Evolutionary conservation across 2,888 invertebrate genomes (phyloP), one percentile per base, ranked within the genome.

Genomic region (Torymus aiolomorphi): DNA sequence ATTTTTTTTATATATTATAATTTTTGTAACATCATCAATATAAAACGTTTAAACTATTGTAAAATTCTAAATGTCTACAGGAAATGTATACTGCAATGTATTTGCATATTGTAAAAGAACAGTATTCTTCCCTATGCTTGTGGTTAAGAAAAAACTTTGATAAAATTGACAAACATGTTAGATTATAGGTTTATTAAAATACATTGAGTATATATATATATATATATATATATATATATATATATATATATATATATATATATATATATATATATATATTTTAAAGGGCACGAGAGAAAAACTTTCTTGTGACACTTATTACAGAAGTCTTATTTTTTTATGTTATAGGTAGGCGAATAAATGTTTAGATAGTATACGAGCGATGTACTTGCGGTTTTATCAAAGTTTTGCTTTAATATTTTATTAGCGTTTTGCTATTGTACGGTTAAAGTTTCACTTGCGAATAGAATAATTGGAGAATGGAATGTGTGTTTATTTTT

Each of bases 351-450:
- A 42, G 42, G 42, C 42, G 8, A 42, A 42, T 42, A 10, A 42
- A 42, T 42, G 8, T 42, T 42, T 42, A 42, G 42, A 42, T 42
- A 8, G 8, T 42, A 42, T 42, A 42, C 42, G 1, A 8, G 42
- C 42, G 42, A 42, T 42, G 8, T 42, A 42, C 42, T 42, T 42
- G 42, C 8, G 18, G 18, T 59, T 42, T 42, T 42, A 63, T 63
- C 42, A n/a, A 63, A 59, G 59, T 63, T 63, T 63, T 63, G 42
- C 42, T 63, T 63, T n/a, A 42, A 31, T 63, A 59, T 59, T 16
- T 59, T 59, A 59, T 59, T 59, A 59, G 18, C 16, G 59, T 59
- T 59, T 59, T 59, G 59, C 18, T 59, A 59, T 59, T 59, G 42
- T 42, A 59, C n/a, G 16, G 12, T 11, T 16, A 65, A 20, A 63